Evolutionary conservation across 2,888 invertebrate species (phyloP).

Genomic region (Alentia gelatinosa): DNA sequence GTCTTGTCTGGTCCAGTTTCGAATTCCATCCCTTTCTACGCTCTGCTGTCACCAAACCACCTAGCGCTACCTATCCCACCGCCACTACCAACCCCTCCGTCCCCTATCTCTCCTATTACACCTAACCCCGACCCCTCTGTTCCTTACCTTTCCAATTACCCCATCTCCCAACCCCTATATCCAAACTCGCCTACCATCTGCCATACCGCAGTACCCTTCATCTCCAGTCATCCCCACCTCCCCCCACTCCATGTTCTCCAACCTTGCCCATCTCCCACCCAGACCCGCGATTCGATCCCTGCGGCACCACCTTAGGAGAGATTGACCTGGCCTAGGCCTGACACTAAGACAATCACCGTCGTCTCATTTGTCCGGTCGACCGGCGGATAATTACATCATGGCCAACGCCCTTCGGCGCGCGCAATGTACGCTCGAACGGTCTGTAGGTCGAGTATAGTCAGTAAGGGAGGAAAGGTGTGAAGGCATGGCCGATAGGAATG

Average conservation of each 20-base stretch:
- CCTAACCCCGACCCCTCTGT: not conserved
- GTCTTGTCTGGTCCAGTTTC: not conserved
- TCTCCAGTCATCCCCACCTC: not conserved
- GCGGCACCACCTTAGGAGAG: not conserved
- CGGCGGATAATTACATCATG: not conserved
- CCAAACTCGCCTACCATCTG: not conserved
- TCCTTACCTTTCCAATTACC: not conserved
- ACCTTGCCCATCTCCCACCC: not conserved
- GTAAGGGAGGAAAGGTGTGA: no score
- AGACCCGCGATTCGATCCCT: no score
- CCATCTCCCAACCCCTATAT: not conserved
- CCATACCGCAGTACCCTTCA: not conserved
- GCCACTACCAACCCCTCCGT: not conserved
- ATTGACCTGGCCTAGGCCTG: not conserved
- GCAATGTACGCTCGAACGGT: no score
- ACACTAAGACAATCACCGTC: conserved; percentile 7
- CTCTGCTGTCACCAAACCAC: not conserved
- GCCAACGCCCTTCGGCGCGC: not conserved
- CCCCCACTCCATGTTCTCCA: not conserved
- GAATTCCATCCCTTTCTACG: not conserved
- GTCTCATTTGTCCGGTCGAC: not conserved
- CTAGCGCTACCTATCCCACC: not conserved
- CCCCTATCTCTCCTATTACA: not conserved
- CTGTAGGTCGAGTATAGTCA: not conserved
- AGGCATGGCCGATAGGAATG: no score